Percentiles rank a stretch among this genome's conserved stretches.
These are phyloP conservation scores for Phthorimaea operculella DNA, from an alignment of 1,140 invertebrate genomes.

Conservation along the genomic window DNA sequence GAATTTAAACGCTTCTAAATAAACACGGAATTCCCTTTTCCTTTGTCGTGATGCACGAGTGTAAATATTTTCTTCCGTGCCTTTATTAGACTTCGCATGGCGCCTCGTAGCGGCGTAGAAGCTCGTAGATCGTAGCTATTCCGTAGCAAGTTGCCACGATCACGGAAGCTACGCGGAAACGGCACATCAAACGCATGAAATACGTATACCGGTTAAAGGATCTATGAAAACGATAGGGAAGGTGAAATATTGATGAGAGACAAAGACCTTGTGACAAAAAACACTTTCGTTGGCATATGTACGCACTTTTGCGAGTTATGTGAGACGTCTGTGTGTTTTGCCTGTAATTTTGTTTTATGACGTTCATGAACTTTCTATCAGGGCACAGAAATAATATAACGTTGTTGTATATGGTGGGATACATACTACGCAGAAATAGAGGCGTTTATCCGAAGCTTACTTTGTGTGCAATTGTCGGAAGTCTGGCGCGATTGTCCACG, in stretches of 20 bases:
- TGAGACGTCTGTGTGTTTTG: no score
- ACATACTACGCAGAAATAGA: no score
- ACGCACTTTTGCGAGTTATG: no score
- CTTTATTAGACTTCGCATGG: background rate
- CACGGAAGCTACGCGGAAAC: background rate
- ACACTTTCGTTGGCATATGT: no score
- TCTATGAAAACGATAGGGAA: background rate
- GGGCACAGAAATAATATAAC: no score
- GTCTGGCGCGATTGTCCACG: no score
- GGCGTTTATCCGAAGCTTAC: no score
- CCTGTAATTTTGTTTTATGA: no score
- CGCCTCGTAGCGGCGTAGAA: background rate
- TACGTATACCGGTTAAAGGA: background rate
- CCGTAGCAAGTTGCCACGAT: background rate
- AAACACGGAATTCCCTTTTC: background rate
- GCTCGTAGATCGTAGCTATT: background rate
- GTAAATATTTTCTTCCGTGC: background rate
- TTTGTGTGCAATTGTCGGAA: no score
- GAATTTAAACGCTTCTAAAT: background rate
- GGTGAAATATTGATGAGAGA: background rate
- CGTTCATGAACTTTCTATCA: no score
- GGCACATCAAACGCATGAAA: background rate
- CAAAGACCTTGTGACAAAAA: no score
- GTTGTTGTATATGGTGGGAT: no score
- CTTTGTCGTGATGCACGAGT: background rate